These are phyloP conservation scores for Synergus laeviventris DNA, from an alignment of 2,888 invertebrate genomes.

Conservation along the genomic window DNA sequence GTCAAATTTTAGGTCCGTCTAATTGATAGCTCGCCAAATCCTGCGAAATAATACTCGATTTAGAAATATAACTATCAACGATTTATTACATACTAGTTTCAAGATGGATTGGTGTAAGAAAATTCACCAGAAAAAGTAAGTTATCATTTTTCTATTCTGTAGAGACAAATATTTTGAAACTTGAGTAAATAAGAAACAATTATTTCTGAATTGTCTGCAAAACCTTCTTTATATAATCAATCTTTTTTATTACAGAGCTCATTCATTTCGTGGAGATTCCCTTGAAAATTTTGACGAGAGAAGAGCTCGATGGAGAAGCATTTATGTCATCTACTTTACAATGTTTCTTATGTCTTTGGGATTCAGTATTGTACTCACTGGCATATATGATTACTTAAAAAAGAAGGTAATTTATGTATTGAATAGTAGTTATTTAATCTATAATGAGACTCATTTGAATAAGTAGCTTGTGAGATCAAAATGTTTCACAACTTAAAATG, in stretches of 20 bases:
- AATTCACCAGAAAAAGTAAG: constrained; percentile 10
- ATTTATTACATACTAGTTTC: neutral
- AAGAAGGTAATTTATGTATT: constrained; percentile 79
- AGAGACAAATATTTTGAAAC: too few relatives aligned
- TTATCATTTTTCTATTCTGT: neutral
- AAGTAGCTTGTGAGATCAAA: neutral
- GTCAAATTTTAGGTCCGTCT: neutral
- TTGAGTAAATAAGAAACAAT: too few relatives aligned
- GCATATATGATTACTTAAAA: constrained; percentile 81
- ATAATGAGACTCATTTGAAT: too few relatives aligned
- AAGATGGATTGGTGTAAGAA: constrained; percentile 31
- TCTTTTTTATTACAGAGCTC: constrained; percentile 45
- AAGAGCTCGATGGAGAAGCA: constrained; percentile 85
- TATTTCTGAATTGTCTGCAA: too few relatives aligned
- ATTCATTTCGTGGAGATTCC: constrained; percentile 68
- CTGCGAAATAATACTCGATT: neutral
- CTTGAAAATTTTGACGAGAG: constrained; percentile 84
- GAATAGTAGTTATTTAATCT: constrained; percentile 25
- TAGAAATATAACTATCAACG: neutral
- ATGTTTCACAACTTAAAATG: too few relatives aligned
- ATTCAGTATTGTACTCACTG: constrained; percentile 91
- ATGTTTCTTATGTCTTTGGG: constrained; percentile 94
- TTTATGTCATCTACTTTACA: constrained; percentile 90
- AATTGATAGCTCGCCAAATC: neutral
- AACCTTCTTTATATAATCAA: neutral